phyloP scores from a whole-genome alignment of 2,888 invertebrate species.

The Calameuta idolon region DNA sequence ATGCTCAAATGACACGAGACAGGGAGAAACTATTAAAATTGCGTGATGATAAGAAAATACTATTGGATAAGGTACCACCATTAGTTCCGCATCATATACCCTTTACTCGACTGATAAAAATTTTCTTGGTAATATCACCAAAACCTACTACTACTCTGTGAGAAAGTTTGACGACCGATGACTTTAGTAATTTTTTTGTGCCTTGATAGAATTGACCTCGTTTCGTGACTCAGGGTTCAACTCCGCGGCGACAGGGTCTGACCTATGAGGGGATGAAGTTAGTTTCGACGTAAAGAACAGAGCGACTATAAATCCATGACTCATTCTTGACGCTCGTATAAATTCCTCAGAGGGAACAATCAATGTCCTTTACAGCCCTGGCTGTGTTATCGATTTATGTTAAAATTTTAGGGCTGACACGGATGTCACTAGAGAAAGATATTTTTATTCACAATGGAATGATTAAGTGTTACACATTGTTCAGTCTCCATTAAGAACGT shows the following conservation, averaged over 20 bases:
- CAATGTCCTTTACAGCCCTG: not conserved
- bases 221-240: not conserved
- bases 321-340: not conserved
- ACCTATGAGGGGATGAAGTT: not conserved
- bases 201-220: not conserved
- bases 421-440: not conserved
- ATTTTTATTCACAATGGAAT: not conserved
- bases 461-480: not conserved
- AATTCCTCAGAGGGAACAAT: not conserved
- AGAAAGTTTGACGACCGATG: not conserved
- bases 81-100: not conserved
- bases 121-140: not conserved
- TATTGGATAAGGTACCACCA: constrained; percentile 55
- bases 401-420: not conserved
- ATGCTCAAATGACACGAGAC: constrained; percentile 58
- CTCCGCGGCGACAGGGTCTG: not conserved
- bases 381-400: not conserved
- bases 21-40: constrained; percentile 60
- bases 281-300: not conserved
- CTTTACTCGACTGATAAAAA: not conserved
- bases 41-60: constrained; percentile 59
- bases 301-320: not conserved
- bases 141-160: not conserved
- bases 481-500: not conserved
- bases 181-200: not conserved